These are phyloP conservation scores for Caprella mutica DNA, from an alignment of 2,888 invertebrate genomes.

Conservation along the genomic window DNA sequence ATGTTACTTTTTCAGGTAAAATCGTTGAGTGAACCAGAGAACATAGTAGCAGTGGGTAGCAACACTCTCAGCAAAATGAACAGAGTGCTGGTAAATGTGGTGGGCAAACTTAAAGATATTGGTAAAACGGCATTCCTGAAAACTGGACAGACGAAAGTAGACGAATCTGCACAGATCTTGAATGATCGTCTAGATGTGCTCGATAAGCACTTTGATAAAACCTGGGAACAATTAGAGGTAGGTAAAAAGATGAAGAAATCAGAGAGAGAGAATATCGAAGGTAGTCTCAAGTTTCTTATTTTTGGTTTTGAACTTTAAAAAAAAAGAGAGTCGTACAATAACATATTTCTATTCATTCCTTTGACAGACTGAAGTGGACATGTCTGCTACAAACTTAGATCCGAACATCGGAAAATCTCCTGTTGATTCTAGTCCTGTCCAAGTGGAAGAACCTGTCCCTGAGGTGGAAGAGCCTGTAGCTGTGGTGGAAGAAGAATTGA, in stretches of 20 bases:
- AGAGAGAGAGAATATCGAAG: too few relatives aligned
- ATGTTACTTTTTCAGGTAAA: slow-evolving; percentile 19
- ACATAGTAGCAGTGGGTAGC: slow-evolving; percentile 16
- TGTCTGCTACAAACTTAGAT: too few relatives aligned
- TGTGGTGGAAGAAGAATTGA: too few relatives aligned
- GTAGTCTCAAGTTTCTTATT: too few relatives aligned
- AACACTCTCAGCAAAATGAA: slow-evolving; percentile 30
- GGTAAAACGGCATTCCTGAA: slow-evolving; percentile 27
- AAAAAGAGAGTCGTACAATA: too few relatives aligned
- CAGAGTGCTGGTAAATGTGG: slow-evolving; percentile 31
- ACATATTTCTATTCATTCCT: too few relatives aligned
- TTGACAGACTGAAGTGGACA: too few relatives aligned
- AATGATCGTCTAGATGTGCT: slow-evolving; percentile 16
- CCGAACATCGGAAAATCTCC: too few relatives aligned
- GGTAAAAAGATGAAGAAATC: neutral
- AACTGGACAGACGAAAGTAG: slow-evolving; percentile 18
- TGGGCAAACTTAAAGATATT: slow-evolving; percentile 31
- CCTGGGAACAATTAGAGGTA: slow-evolving; percentile 29
- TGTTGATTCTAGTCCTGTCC: too few relatives aligned
- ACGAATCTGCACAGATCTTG: slow-evolving; percentile 18
- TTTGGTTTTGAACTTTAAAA: too few relatives aligned
- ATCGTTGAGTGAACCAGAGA: slow-evolving; percentile 19
- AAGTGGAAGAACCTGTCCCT: too few relatives aligned
- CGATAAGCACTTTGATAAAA: slow-evolving; percentile 27
- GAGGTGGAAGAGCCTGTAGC: too few relatives aligned